These are phyloP conservation scores for Arothron firmamentum DNA, from an alignment of 2,113 vertebrate genomes.

Conservation along the genomic window DNA sequence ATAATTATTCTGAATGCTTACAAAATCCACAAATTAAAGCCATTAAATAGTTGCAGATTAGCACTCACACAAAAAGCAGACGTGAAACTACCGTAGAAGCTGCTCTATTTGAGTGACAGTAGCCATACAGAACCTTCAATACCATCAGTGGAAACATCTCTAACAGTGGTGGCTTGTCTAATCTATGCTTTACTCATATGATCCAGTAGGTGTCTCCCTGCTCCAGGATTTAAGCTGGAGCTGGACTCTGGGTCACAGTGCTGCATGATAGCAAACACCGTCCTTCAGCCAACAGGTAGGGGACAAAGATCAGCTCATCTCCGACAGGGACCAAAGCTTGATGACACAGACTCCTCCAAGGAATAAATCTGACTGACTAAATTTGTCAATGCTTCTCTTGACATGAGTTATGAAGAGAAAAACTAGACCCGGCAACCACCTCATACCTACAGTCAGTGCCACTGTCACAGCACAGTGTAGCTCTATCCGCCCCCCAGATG, in stretches of 20 bases:
- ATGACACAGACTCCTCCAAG: conserved; percentile 10
- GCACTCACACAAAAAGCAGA: no score
- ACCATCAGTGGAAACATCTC: no score
- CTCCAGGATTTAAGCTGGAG: not conserved
- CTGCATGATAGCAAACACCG: conserved; percentile 26
- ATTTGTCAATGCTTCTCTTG: not conserved
- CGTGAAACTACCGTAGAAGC: no score
- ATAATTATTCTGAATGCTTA: conserved; percentile 28
- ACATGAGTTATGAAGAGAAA: not conserved
- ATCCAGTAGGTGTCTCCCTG: conserved; percentile 62
- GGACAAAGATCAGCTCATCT: conserved; percentile 25
- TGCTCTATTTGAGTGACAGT: no score
- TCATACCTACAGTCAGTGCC: not conserved
- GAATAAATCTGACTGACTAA: not conserved
- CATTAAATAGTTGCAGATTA: no score
- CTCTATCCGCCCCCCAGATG: not conserved
- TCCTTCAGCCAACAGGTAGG: conserved; percentile 21
- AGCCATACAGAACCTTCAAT: no score
- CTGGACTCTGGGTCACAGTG: conserved; percentile 17
- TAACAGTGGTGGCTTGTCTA: no score
- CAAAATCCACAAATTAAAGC: conserved; percentile 10
- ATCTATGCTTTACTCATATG: not conserved
- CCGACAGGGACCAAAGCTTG: conserved; percentile 18
- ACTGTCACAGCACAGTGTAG: not conserved
- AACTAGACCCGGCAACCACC: not conserved